These are phyloP conservation scores for Pterophyllum scalare DNA, from an alignment of 2,113 vertebrate genomes.

Conservation along the genomic window DNA sequence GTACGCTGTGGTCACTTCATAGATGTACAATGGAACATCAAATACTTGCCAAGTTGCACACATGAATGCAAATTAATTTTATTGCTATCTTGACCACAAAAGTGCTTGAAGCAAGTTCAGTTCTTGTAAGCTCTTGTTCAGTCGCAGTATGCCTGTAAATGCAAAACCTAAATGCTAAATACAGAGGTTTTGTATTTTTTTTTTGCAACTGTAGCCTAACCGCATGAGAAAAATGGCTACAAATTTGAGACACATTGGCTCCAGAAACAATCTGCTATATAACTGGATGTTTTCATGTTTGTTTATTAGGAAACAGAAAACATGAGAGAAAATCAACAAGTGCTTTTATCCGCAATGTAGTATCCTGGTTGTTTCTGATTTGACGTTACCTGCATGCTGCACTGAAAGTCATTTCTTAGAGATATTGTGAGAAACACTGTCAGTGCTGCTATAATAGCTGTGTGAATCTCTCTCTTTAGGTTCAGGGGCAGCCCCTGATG, in stretches of 20 bases:
- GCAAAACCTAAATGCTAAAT: background rate
- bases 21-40: constrained; percentile 4
- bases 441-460: constrained; percentile 25
- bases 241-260: background rate
- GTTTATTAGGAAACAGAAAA: constrained; percentile 3
- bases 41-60: background rate
- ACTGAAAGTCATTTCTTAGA: background rate
- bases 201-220: background rate
- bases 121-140: background rate
- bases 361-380: background rate
- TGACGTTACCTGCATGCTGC: constrained; percentile 14
- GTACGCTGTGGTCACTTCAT: background rate
- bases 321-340: background rate
- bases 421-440: background rate
- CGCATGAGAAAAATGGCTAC: background rate
- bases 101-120: background rate
- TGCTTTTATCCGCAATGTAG: background rate
- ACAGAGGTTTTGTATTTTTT: background rate
- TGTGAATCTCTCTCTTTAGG: constrained; percentile 75
- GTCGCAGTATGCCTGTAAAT: background rate
- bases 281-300: background rate
- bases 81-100: background rate
- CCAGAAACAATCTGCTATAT: accelerated
- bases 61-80: background rate
- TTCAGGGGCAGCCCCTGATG: constrained; percentile 97